Base-by-base conservation (phyloP, 2,888 invertebrate species). In the Sphecodes monilicornis region DNA sequence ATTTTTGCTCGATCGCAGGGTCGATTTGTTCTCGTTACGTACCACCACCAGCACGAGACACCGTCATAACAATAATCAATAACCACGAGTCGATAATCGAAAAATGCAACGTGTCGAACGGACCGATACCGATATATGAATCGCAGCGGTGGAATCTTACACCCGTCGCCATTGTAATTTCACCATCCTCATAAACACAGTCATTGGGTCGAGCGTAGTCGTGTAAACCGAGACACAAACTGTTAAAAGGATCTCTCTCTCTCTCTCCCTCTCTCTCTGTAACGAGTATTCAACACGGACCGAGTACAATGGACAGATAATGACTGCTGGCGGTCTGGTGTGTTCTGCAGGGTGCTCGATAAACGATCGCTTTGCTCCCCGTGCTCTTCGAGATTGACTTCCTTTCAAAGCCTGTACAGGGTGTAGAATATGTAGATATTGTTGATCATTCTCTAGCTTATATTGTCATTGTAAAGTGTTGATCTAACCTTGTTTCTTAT, bases 101-200 rank as follows among this genome's bases (percentile, higher is more conserved):
- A 60, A 18, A 29, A 29, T 22, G 39, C 22, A 36, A 41, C 26
- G 11, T 16, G 26, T 8, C 46, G 60, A n/a, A 26, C 41, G 66
- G 29, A 57, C 22, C 54, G 29, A 69, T 64, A 26, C 57, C 26
- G 43, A 29, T 43, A 29, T 43, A n/a, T 13, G 26, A 66, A 22
- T 26, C 57, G 29, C 60, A 8, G 29, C 18, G 50, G 64, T 39
- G 50, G 32, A 54, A 76, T 64, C 76, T 57, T 76, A 74, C 60
- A 57, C 70, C 74, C 73, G 57, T 64, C 71, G 66, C 57, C 85
- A 32, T 78, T 69, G 54, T 71, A 70, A 83, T 88, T 89, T 89
- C 87, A 89, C 89, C 89, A 89, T 88, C 82, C 79, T 76, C 88
- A 89, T 88, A 89, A 89, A 89, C 88, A 89, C 89, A 89, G 87